These are phyloP conservation scores for Prorops nasuta DNA, from an alignment of 1,140 invertebrate genomes.

Conservation along the genomic window DNA sequence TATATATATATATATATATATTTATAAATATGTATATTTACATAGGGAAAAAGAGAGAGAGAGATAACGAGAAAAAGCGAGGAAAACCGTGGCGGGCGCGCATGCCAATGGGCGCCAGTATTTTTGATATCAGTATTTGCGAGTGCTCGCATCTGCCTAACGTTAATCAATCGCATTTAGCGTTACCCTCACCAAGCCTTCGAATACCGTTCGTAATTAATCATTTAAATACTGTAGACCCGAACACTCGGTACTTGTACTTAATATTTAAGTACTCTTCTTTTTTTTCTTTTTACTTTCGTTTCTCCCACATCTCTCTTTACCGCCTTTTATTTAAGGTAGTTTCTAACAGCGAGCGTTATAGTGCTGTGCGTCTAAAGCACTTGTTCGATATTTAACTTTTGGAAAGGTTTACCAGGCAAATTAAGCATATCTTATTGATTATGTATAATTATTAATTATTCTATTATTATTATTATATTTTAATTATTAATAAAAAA, in stretches of 20 bases:
- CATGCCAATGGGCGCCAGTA: slow-evolving; percentile 41
- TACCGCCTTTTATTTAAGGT: too few relatives aligned
- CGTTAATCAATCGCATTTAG: too few relatives aligned
- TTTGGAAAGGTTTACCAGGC: slow-evolving; percentile 36
- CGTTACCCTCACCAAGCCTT: too few relatives aligned
- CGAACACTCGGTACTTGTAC: too few relatives aligned
- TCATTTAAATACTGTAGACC: too few relatives aligned
- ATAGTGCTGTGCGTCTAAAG: too few relatives aligned
- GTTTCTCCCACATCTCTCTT: slow-evolving; percentile 3
- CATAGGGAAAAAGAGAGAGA: slow-evolving; percentile 3
- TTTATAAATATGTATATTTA: slow-evolving; percentile 10
- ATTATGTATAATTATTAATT: slow-evolving; percentile 30
- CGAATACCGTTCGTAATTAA: too few relatives aligned
- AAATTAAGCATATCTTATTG: slow-evolving; percentile 25
- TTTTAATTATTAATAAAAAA: slow-evolving; percentile 42
- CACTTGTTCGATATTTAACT: slow-evolving; percentile 28
- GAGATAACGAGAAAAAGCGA: slow-evolving; percentile 21
- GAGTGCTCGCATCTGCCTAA: slow-evolving; percentile 7
- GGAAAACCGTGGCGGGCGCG: slow-evolving; percentile 21
- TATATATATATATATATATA: slow-evolving; percentile 20
- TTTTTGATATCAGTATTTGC: slow-evolving; percentile 57
- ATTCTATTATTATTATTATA: slow-evolving; percentile 27
- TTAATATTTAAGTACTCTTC: slow-evolving; percentile 18
- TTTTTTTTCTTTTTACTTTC: slow-evolving; percentile 7
- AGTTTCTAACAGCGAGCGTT: too few relatives aligned